Base-by-base conservation (phyloP, 2,888 invertebrate genomes). In the Xanthia togata region DNA sequence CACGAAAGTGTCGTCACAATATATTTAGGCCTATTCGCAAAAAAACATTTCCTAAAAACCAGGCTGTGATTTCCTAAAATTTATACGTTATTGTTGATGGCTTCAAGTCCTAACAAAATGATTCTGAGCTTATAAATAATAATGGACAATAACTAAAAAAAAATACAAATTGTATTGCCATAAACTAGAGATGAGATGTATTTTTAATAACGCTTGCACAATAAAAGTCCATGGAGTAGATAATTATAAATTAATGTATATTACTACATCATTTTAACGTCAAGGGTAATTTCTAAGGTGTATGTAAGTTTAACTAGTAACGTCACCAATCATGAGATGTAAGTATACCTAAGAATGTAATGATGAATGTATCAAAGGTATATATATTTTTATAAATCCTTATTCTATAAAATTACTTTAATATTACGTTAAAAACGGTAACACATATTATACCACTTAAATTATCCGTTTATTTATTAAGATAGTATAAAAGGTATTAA, bases 31-130 rank as follows among this genome's bases (percentile, higher is more conserved):
- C 47, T 59, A 14, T 62, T 14, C 17, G 3, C 11, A 44, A 38
- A 59, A 5, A 53, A 23, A 35, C 17, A 63, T 38, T 73, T 75
- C n/a, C n/a, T 76, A 55, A 73, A 73, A 73, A 73, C 53, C 57
- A 73, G 78, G 87, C 87, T 86, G 86, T 86, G 87, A 86, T 85
- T 79, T 55, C 72, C 65, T 76, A 60, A 78, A 79, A 62, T 68
- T 1, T 50, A 59, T 38, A 69, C 35, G 67, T 69, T 50, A 41
- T 57, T 68, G 8, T 63, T 55, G 41, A 17, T 53, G 64, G 47
- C 50, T 62, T 41, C n/a, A 55, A 69, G 31, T 38, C 68, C n/a
- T 9, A 76, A 71, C 23, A 68, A 81, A 65, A 62, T 71, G 0
- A 64, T 41, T 35, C 11, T 47, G 69, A 76, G 69, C 69, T 65